Evolutionary conservation across 2,888 invertebrate species (phyloP), one percentile per base, ranked within the genome.

Genomic region (Drosophila pegasa): DNA sequence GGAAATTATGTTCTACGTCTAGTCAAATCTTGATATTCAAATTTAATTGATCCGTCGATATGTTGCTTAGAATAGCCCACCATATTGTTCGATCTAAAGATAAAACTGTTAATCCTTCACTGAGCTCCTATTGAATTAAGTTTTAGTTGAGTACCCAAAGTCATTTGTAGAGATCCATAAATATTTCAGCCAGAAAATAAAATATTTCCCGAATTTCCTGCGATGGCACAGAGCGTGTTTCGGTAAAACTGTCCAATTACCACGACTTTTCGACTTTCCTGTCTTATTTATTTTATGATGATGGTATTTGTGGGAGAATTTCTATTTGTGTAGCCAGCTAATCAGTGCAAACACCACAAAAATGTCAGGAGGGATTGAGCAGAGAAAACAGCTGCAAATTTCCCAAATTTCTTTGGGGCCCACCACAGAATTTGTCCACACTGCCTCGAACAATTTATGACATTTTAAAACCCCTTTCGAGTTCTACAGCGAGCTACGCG

Each of bases 391-490:
- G 82, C 88, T 83, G 87, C 84, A 62, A 87, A 84, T 79, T 68
- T 75, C 57, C 29, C 29, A 56, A 68, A 68, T 70, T 76, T 82
- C 56, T 16, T 22, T 48, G 18, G 48, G 62, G 62, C 52, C 71
- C 62, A 80, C 82, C 65, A 75, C 71, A 85, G 64, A 85, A 68
- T 65, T 55, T 77, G 52, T 74, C 61, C 37, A 47, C 45, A 50
- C 48, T 69, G 65, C 62, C 35, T 29, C 16, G 10, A 35, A 29
- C 64, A 78, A 88, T 87, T 89, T 87, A 87, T 87, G 82, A 67
- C 65, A 76, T 73, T 85, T 71, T 69, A 74, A 77, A 78, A 85
- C 82, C 89, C 89, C 84, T 82, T 85, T 71, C 60, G 58, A 41
- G 69, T 67, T 57, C 33, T 61, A 38, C 18, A 45, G 29, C 29